These are phyloP conservation scores for Frieseomelitta varia DNA, from an alignment of 1,140 invertebrate genomes.

Conservation along the genomic window DNA sequence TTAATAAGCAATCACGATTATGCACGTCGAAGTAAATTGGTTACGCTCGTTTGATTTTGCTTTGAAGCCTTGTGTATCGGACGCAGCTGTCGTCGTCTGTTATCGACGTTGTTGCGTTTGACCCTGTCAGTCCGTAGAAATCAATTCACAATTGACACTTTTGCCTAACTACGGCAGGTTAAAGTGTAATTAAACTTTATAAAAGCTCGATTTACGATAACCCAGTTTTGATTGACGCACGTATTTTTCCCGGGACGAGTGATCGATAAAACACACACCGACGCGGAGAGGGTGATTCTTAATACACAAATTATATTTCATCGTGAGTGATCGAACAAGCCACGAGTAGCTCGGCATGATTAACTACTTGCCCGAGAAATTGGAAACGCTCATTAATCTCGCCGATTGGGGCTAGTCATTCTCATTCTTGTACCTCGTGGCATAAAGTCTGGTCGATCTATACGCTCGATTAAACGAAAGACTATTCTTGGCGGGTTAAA, in stretches of 20 bases:
- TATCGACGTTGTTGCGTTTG: background rate
- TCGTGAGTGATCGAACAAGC: background rate
- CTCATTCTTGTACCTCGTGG: background rate
- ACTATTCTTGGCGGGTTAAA: background rate
- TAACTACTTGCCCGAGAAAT: background rate
- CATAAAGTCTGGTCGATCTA: background rate
- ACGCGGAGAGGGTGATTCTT: background rate
- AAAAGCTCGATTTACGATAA: background rate
- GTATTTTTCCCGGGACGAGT: too few species aligned
- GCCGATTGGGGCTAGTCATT: background rate
- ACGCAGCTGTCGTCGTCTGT: too few species aligned
- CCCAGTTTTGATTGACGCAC: background rate
- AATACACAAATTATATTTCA: background rate
- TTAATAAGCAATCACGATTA: conserved; percentile 24
- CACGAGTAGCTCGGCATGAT: background rate
- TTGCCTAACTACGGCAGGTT: background rate
- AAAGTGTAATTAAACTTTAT: conserved; percentile 12
- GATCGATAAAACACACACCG: background rate
- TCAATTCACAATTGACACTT: conserved; percentile 35
- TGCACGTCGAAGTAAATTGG: conserved; percentile 36
- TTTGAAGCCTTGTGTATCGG: conserved; percentile 3
- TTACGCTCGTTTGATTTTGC: conserved; percentile 26
- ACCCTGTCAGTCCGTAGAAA: background rate
- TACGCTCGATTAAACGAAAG: background rate
- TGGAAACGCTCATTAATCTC: conserved; percentile 7